Base-by-base conservation (phyloP, 2,797 vertebrate species). In the Okamejei kenojei region DNA sequence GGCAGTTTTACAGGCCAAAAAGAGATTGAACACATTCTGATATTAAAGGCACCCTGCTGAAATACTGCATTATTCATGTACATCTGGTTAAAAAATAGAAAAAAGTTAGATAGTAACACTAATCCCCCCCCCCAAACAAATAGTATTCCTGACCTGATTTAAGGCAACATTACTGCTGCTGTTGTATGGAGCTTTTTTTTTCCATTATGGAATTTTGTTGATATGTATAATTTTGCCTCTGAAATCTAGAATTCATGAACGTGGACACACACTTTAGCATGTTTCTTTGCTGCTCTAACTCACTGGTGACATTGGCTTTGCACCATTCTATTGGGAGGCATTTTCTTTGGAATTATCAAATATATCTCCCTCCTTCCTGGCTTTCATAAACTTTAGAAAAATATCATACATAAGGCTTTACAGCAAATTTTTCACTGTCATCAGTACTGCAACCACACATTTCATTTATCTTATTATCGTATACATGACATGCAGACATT, bases 341-440 rank as follows among this genome's bases (percentile, higher is more conserved):
- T 74, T 71, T 45, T 91, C 90, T 91, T 91, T 91, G 90, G 90
- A 91, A 91, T 91, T 73, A 91, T 91, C 90, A 91, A 73, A 91
- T 74, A 91, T 91, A 74, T 71, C 90, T 91, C 54, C 68, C 19
- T 3, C 74, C 90, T 54, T 74, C 19, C 71, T 74, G 71, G 71
- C 21, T 74, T 54, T 71, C 90, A 91, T 74, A 74, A 54, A 91
- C 68, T 73, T 91, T 73, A 90, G 73, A 86, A 84, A 84, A 9
- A 90, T 90, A 91, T 91, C 90, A 91, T 91, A 91, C 90, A 91
- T 26, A 91, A 54, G 26, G 90, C 90, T 91, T 91, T 74, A 91
- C 90, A 91, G 90, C 71, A 91, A 74, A 74, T 74, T 54, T 74
- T 91, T 71, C 81, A 84, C 58, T 26, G 54, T 45, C 35, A 91